Conservation (phyloP, 2,888 invertebrate species). For the Netelia virgata region DNA sequence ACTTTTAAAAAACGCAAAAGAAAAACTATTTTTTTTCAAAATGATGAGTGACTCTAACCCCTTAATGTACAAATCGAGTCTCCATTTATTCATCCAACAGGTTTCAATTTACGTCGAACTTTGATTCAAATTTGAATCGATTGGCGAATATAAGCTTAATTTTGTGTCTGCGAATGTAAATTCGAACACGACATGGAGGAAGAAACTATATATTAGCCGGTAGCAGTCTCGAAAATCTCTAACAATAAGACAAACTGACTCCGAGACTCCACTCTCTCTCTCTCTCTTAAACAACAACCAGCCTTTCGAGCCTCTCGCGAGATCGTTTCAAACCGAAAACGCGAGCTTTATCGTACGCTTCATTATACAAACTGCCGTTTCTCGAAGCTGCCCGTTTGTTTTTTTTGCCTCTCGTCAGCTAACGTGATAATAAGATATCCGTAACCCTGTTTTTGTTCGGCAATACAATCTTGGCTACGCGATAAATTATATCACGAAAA, state of each 20-base stretch:
- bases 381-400: conserved; percentile 10
- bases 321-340: conserved; percentile 2
- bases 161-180: no score
- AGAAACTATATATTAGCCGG: background rate
- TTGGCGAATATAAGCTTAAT: no score
- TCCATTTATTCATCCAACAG: no score
- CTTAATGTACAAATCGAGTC: no score
- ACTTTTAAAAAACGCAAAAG: no score
- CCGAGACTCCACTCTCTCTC: conserved; percentile 24
- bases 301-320: background rate
- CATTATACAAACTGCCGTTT: conserved; percentile 55
- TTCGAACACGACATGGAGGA: background rate
- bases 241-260: conserved; percentile 60
- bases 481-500: conserved; percentile 57
- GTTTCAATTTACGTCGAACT: no score
- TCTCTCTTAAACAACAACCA: no score
- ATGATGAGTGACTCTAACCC: no score
- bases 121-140: no score
- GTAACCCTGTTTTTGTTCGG: conserved; percentile 37
- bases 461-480: conserved; percentile 52
- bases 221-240: conserved; percentile 39
- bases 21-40: no score
- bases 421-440: conserved; percentile 51
- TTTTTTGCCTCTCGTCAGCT: conserved; percentile 15
- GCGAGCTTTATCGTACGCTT: conserved; percentile 59